Base-by-base conservation (phyloP, 2,113 vertebrate genomes). In the Erinaceus europaeus region DNA sequence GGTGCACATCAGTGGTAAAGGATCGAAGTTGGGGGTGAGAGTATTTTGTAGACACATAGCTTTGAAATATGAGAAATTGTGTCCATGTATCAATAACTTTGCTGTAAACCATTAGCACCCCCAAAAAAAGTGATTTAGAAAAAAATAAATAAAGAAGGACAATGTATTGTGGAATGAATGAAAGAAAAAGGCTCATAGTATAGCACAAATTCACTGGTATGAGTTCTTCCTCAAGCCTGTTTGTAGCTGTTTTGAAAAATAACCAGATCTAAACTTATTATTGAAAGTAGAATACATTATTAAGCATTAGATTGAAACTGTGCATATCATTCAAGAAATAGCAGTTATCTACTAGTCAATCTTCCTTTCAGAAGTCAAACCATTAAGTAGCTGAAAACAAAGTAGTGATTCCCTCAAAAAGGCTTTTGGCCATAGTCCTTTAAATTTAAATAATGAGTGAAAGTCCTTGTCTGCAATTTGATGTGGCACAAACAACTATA, bases 101-200 rank as follows among this genome's bases (percentile, higher is more conserved):
- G n/a, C n/a, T n/a, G n/a, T n/a, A n/a, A n/a, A n/a, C n/a, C n/a
- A n/a, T n/a, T n/a, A n/a, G n/a, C n/a, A n/a, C n/a, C n/a, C n/a
- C n/a, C n/a, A n/a, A n/a, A n/a, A n/a, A n/a, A n/a, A n/a, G n/a
- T n/a, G n/a, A n/a, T n/a, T n/a, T n/a, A n/a, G n/a, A n/a, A n/a
- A n/a, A n/a, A n/a, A n/a, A n/a, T n/a, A n/a, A n/a, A n/a, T n/a
- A n/a, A n/a, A n/a, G n/a, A n/a, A n/a, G n/a, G n/a, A n/a, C n/a
- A n/a, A n/a, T n/a, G n/a, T n/a, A n/a, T n/a, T n/a, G n/a, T 86
- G 72, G n/a, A 65, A 73, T 81, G 40, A 42, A 48, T 42, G 42
- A 86, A 27, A 36, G 72, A 77, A 92, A 73, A 82, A 91, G 73
- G n/a, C n/a, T n/a, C n/a, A 44, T 25, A 76, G 40, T 75, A 1